Evolutionary conservation across 2,113 vertebrate genomes (phyloP).

Genomic region (Strigops habroptila): DNA sequence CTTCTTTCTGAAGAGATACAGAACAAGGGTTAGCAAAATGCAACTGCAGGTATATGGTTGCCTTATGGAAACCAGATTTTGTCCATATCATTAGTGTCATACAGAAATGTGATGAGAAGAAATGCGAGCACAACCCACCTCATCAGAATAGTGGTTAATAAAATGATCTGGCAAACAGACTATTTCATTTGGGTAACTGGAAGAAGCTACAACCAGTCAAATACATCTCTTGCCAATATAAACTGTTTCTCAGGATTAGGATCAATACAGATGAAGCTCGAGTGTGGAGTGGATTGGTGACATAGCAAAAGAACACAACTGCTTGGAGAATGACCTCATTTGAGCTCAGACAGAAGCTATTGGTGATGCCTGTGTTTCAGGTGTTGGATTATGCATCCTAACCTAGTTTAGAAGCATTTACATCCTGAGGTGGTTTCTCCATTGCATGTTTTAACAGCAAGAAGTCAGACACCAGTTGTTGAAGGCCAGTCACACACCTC

Average conservation of each 20-base stretch:
- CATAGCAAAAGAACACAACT: background rate
- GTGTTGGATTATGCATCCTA: background rate
- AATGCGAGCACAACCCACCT: background rate
- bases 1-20: slow-evolving; percentile 69
- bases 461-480: background rate
- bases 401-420: background rate
- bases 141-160: background rate
- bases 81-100: background rate
- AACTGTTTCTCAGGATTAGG: background rate
- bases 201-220: background rate
- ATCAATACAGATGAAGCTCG: background rate
- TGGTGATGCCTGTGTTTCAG: background rate
- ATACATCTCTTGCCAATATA: background rate
- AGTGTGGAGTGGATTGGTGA: background rate
- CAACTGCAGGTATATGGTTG: background rate
- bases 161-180: background rate
- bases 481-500: background rate
- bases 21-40: background rate
- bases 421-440: background rate
- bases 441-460: background rate
- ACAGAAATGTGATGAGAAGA: background rate
- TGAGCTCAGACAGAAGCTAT: background rate
- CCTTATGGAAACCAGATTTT: background rate
- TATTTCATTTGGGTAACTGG: background rate
- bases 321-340: background rate